phyloP scores from a whole-genome alignment of 2,113 vertebrate genomes.

The Notothenia coriiceps region DNA sequence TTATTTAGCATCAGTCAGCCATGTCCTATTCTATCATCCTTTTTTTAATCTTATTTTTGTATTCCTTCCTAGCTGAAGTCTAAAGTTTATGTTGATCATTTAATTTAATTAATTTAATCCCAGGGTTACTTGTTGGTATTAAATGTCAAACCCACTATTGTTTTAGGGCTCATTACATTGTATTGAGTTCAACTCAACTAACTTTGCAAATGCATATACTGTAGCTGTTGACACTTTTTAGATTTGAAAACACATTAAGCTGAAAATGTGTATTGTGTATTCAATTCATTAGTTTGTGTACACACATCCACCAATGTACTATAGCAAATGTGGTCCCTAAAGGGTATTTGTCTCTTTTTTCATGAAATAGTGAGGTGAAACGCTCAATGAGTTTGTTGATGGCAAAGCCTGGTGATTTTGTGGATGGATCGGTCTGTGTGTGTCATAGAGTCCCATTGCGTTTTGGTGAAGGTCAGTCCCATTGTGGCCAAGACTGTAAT shows the following conservation, averaged over 20 bases:
- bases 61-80: too few relatives aligned
- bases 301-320: not conserved
- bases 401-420: slow-evolving; percentile 36
- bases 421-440: slow-evolving; percentile 55
- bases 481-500: slow-evolving; percentile 73
- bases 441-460: slow-evolving; percentile 74
- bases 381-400: slow-evolving; percentile 41
- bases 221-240: not conserved
- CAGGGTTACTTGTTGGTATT: not conserved
- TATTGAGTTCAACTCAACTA: too few relatives aligned
- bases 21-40: not conserved
- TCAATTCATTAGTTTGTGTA: not conserved
- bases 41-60: too few relatives aligned
- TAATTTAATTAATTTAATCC: not conserved
- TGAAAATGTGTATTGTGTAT: not conserved
- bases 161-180: too few relatives aligned
- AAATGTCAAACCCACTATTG: not conserved
- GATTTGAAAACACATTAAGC: not conserved
- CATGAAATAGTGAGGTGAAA: slow-evolving; percentile 26
- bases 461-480: slow-evolving; percentile 78
- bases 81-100: not conserved
- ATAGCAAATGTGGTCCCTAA: not conserved
- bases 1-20: not conserved
- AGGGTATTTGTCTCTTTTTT: not conserved
- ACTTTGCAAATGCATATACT: not conserved